These are phyloP conservation scores for Pluvianellus socialis DNA, from an alignment of 2,113 vertebrate genomes.

Conservation along the genomic window DNA sequence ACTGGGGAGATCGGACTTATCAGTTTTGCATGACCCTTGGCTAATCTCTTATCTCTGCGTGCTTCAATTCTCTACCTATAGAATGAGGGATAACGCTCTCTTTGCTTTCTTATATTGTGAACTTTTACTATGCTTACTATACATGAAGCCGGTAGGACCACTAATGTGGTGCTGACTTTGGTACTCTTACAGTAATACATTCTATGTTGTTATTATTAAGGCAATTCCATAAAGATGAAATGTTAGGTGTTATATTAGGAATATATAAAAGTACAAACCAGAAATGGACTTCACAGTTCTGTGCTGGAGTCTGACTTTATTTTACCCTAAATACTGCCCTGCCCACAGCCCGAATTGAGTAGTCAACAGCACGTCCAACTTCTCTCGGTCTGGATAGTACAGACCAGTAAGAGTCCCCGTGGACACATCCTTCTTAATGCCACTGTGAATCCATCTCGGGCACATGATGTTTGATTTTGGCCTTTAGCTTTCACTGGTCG, in stretches of 20 bases:
- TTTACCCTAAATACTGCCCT: neutral
- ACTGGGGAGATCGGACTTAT: neutral
- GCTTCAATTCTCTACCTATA: neutral
- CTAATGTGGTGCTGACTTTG: neutral
- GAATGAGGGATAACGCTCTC: neutral
- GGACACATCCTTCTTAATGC: neutral
- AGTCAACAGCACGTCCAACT: neutral
- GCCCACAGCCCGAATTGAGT: neutral
- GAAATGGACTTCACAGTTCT: neutral
- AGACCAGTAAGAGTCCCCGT: neutral
- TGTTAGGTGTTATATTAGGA: conserved; percentile 6
- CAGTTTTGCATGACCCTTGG: conserved; percentile 24
- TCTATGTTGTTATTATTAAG: neutral
- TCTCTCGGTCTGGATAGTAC: neutral
- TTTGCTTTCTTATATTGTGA: neutral
- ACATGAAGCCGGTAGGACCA: neutral
- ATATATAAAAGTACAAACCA: conserved; percentile 1
- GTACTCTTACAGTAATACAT: neutral
- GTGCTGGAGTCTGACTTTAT: neutral
- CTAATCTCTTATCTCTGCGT: conserved; percentile 39
- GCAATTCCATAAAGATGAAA: neutral
- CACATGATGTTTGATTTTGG: neutral
- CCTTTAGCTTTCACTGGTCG: neutral
- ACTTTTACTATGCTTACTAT: neutral
- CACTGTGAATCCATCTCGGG: neutral